Conservation (phyloP, 2,888 invertebrate species). For the Aphrophora alni region DNA sequence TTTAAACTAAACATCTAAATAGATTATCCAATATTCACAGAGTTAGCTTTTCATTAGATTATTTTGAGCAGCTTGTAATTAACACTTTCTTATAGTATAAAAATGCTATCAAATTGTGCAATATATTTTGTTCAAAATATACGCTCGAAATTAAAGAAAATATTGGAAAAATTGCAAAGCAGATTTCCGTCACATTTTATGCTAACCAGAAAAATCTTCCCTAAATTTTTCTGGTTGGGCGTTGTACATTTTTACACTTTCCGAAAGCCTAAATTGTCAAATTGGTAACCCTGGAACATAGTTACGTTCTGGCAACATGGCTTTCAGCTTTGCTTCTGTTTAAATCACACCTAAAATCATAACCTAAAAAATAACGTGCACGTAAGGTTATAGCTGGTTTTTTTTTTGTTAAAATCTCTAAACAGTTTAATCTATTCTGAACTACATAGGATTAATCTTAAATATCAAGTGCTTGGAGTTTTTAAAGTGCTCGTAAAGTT, state of each 20-base stretch:
- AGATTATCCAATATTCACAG: constrained; percentile 41
- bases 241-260: constrained; percentile 18
- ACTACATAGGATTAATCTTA: constrained; percentile 33
- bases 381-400: not conserved
- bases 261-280: constrained; percentile 37
- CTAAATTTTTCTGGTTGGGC: constrained; percentile 47
- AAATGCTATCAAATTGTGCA: constrained; percentile 33
- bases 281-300: constrained; percentile 44
- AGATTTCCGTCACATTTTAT: constrained; percentile 14
- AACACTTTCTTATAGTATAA: constrained; percentile 24
- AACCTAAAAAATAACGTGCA: not conserved
- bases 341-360: not conserved
- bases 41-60: constrained; percentile 43
- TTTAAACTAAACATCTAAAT: not conserved
- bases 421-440: not conserved
- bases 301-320: not conserved
- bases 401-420: constrained; percentile 1
- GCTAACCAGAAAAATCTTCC: constrained; percentile 49
- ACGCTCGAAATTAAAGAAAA: constrained; percentile 11
- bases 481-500: constrained; percentile 25
- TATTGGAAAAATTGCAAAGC: not conserved
- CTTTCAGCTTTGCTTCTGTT: not conserved
- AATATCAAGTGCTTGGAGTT: constrained; percentile 38
- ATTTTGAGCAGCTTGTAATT: constrained; percentile 42
- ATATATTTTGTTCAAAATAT: constrained; percentile 3